phyloP scores from a whole-genome alignment of 2,888 invertebrate genomes.

The Melinaea menophilus region DNA sequence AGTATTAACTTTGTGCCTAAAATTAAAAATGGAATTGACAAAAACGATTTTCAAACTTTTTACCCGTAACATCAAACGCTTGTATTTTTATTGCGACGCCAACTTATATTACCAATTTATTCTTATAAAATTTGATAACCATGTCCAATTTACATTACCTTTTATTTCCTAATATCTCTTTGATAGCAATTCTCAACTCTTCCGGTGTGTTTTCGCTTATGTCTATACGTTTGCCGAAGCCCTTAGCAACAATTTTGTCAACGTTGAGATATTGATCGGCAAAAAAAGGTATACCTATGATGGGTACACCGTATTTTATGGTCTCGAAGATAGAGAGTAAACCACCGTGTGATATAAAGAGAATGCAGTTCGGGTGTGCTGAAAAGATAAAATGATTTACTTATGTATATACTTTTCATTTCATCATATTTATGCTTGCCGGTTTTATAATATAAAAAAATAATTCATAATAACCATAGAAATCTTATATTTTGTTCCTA shows the following conservation, averaged over 20 bases:
- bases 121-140: no score
- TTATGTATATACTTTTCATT: background rate
- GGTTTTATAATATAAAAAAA: no score
- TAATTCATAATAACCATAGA: background rate
- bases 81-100: no score
- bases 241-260: constrained; percentile 44
- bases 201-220: constrained; percentile 39
- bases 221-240: constrained; percentile 43
- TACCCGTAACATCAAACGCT: no score
- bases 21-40: no score
- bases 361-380: constrained; percentile 57
- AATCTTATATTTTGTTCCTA: constrained; percentile 27
- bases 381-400: constrained; percentile 25
- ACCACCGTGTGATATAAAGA: constrained; percentile 66
- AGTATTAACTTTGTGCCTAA: no score
- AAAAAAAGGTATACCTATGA: constrained; percentile 57
- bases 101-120: no score
- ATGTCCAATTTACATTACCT: constrained; percentile 34
- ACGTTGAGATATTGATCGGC: constrained; percentile 57
- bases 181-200: constrained; percentile 40
- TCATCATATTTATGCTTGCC: background rate
- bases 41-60: no score
- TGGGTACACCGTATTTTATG: constrained; percentile 51
- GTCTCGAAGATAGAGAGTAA: constrained; percentile 54
- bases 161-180: constrained; percentile 40